Base-by-base conservation (phyloP, 2,797 vertebrate species). In the Peromyscus nudipes region DNA sequence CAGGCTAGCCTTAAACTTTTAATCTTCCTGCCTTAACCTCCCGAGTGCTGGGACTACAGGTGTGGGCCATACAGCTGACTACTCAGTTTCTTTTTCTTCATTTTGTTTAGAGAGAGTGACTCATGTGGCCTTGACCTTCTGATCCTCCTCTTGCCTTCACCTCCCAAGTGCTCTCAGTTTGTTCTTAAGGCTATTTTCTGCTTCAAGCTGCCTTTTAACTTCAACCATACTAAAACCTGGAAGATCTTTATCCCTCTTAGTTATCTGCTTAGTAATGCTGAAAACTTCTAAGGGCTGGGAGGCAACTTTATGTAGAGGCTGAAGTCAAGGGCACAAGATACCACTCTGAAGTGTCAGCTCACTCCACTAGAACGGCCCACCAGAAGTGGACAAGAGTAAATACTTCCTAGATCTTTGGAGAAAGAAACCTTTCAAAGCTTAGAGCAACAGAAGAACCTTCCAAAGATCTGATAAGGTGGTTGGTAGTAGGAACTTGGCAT, bases 171-270 rank as follows among this genome's bases (percentile, higher is more conserved):
- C 17, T 76, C 69, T 60, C 62, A 71, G 49, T 89, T 57, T 92
- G 43, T 89, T 65, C 77, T 65, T 62, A 62, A 92, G 60, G 55
- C 31, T 69, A 90, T 88, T 94, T 90, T 82, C 67, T 85, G 91
- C 12, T 92, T 95, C 37, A 88, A 84, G 60, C 52, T 92, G 43
- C 9, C 40, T 37, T 95, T 94, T 89, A 88, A 80, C 34, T 80
- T 88, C 71, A 94, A 82, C 49, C 67, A 64, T 80, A 81, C 57
- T 81, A 95, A 77, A 94, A 89, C 8, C 60, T 49, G 65, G 34
- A 80, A 65, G 79, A 95, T 23, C 71, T 89, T 52, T 84, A 89
- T 55, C 14, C 23, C 27, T 85, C 6, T 79, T 84, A 52, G 92
- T 37, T 64, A 89, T 52, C 57, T 83, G 29, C 17, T 76, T 64